Evolutionary conservation across 2,113 vertebrate species (phyloP), one percentile per base, ranked within the genome.

Genomic region (Lepidothrix coronata): DNA sequence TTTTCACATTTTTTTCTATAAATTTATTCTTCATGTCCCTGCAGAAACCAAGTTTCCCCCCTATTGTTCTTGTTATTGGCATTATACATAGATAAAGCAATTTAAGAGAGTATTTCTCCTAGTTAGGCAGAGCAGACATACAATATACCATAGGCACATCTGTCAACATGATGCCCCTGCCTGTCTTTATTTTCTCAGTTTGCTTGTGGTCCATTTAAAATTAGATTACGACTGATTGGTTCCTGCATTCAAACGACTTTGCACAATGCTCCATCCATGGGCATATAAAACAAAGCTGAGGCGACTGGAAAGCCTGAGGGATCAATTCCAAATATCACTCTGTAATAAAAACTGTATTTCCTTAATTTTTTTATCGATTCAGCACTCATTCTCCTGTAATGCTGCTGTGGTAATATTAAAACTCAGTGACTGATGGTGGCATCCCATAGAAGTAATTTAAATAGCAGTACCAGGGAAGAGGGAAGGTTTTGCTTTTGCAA

Each of bases 301-400:
- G 89, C 3, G 55, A 96, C 92, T 96, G 55, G 87, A 95, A 97
- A 95, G 82, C 96, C 97, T 95, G 66, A 85, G 95, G 96, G 95
- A 97, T 97, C 95, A 96, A 95, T 97, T 96, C 93, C 91, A 96
- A 97, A 96, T 97, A 97, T 93, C 95, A 96, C 87, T 54, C 54
- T 89, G 89, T 96, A 97, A 98, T 97, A 96, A 96, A 97, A 97
- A 96, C 90, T 71, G 70, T 94, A 95, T 96, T 97, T 97, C 75
- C 91, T 97, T 97, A 97, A 91, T 96, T 96, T 97, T 90, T 92
- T 86, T 93, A 97, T 97, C 91, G 95, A 96, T 96, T 94, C 84
- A 85, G 93, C 65, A 92, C 95, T 97, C 97, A 93, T 94, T 90
- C 84, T 93, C 48, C 84, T 80, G 77, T 83, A 96, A 95, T 94